Base-by-base conservation (phyloP, 1,140 invertebrate genomes). In the Bombus superbus region DNA sequence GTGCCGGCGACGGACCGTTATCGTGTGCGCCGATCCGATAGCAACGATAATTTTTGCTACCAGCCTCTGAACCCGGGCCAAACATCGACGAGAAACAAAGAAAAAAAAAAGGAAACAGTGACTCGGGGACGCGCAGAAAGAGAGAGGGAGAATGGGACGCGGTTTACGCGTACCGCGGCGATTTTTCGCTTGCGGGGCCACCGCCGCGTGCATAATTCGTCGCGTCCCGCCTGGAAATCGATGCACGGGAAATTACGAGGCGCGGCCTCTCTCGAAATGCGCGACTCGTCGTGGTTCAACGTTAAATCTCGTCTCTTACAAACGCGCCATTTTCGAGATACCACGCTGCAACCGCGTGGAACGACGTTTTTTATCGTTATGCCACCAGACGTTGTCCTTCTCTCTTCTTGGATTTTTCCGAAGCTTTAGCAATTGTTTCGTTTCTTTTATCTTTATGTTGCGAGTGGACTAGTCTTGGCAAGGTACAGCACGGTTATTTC, bases 201-300 rank as follows among this genome's bases (percentile, higher is more conserved):
- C 47, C 47, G 64, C 44, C n/a, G 81, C 75, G 82, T 81, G 76
- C 82, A 88, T 88, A 85, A 78, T 73, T 81, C 59, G 77, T 47
- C 53, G 59, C 42, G 76, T 62, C 40, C 47, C 42, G 73, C 40
- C 53, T 44, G 66, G 77, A 85, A 85, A 80, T 80, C 83, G 83
- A 82, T 79, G 81, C 81, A 69, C 73, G 69, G 64, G 59, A 64
- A 80, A 85, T 85, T 85, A 85, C 35, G 83, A 85, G 90, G 86
- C 78, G 81, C 86, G 73, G 84, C 90, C 84, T 81, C 88, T 88
- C 87, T 90, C 88, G 89, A 91, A 86, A 92, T 91, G 84, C 91
- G 84, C 81, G 89, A 88, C 85, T 66, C 81, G 86, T 75, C 73
- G 35, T 40, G 28, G 22, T 25, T 72, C 78, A 73, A 42, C 64